phyloP scores from a whole-genome alignment of 2,113 vertebrate genomes.

The Aptenodytes patagonicus region DNA sequence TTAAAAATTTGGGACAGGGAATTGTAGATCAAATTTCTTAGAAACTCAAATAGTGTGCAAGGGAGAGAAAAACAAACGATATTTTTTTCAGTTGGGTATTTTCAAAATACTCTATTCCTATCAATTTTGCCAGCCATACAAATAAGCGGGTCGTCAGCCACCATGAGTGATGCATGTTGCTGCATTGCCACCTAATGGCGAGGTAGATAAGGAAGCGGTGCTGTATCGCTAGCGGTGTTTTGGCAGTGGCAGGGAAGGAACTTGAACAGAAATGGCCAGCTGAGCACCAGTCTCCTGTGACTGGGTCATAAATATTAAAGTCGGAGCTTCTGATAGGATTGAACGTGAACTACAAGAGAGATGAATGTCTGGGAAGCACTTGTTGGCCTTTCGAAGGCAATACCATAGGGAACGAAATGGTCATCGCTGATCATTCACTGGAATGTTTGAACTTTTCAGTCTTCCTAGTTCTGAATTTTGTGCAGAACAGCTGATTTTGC shows the following conservation, averaged over 20 bases:
- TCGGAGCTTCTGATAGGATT: not conserved
- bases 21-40: not conserved
- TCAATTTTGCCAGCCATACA: not conserved
- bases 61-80: not conserved
- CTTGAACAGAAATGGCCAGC: not conserved
- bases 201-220: not conserved
- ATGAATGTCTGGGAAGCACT: not conserved
- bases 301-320: not conserved
- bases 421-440: not conserved
- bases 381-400: not conserved
- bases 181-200: not conserved
- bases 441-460: not conserved
- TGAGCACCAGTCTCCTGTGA: not conserved
- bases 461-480: not conserved
- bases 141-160: accelerated
- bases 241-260: not conserved
- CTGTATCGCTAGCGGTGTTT: accelerated
- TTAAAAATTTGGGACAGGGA: not conserved
- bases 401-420: not conserved
- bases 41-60: not conserved
- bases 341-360: not conserved
- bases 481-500: not conserved
- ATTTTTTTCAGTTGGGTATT: not conserved
- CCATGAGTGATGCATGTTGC: not conserved
- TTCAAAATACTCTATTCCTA: not conserved